phyloP scores from a whole-genome alignment of 1,140 invertebrate genomes.

The Penaeus indicus region DNA sequence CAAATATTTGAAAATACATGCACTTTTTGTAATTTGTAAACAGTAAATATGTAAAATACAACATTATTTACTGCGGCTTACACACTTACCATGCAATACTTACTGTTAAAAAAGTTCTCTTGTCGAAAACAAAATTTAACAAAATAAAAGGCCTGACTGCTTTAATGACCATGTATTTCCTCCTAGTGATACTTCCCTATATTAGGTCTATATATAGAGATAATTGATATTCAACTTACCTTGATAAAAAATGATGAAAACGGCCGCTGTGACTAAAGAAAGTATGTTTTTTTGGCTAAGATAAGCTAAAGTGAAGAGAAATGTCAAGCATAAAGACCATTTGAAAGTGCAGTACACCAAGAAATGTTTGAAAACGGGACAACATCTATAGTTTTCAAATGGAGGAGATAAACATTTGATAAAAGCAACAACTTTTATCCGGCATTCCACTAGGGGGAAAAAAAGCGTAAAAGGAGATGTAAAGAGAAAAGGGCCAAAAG shows the following conservation, averaged over 20 bases:
- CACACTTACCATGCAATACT: constrained; percentile 64
- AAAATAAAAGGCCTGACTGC: not conserved
- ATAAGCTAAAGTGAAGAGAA: constrained; percentile 55
- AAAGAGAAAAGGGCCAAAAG: constrained; percentile 51
- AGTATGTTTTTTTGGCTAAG: constrained; percentile 31
- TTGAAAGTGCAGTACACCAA: constrained; percentile 56
- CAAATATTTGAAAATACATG: not conserved
- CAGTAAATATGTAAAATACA: not conserved
- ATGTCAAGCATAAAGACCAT: constrained; percentile 45
- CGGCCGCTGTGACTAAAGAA: constrained; percentile 30
- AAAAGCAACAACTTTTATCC: constrained; percentile 37
- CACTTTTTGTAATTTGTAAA: constrained; percentile 9
- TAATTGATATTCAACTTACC: constrained; percentile 58
- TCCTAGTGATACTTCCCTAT: not conserved
- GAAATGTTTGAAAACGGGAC: constrained; percentile 50
- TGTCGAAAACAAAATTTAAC: not conserved
- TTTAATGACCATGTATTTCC: no score
- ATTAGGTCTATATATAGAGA: constrained; percentile 38
- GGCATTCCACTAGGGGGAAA: constrained; percentile 50
- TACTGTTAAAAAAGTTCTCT: constrained; percentile 22
- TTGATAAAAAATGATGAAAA: not conserved
- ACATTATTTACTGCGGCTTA: constrained; percentile 37
- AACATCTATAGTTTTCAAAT: constrained; percentile 53
- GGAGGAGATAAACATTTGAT: constrained; percentile 47
- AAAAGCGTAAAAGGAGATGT: not conserved